A percentile compares a stretch with the other conserved stretches of the same genome.
Evolutionary conservation across 2,888 invertebrate genomes (phyloP).

Genomic region (Cremastinae sp.): DNA sequence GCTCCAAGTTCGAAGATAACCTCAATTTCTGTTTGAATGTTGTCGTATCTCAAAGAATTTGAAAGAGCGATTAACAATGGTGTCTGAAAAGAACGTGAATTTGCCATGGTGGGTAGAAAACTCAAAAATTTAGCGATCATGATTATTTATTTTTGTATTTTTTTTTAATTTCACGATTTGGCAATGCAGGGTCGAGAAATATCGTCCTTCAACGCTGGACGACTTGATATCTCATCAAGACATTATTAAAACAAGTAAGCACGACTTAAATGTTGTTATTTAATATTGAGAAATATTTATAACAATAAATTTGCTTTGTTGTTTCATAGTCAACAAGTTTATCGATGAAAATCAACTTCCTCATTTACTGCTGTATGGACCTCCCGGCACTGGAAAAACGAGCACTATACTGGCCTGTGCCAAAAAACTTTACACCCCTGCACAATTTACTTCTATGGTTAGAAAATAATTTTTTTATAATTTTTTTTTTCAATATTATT

Average conservation of each 20-base stretch:
- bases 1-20: no score
- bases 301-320: constrained; percentile 18
- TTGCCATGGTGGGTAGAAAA: constrained; percentile 85
- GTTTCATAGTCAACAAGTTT: constrained; percentile 87
- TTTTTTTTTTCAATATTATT: background rate
- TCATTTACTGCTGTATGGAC: constrained; percentile 98
- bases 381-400: constrained; percentile 99
- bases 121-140: constrained; percentile 31
- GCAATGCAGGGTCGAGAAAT: constrained; percentile 95
- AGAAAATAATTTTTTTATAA: constrained; percentile 60
- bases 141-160: background rate
- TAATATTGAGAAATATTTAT: background rate
- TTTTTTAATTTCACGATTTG: constrained; percentile 33
- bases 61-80: constrained; percentile 42
- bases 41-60: no score
- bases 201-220: constrained; percentile 93
- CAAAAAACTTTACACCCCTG: constrained; percentile 92
- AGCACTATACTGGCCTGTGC: constrained; percentile 98
- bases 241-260: constrained; percentile 96
- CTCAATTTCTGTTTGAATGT: no score
- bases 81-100: constrained; percentile 77
- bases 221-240: constrained; percentile 98
- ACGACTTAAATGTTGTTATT: background rate
- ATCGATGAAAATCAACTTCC: constrained; percentile 96
- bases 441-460: constrained; percentile 97